Conservation (phyloP, 2,888 invertebrate species). For the Metallyticus violacea region DNA sequence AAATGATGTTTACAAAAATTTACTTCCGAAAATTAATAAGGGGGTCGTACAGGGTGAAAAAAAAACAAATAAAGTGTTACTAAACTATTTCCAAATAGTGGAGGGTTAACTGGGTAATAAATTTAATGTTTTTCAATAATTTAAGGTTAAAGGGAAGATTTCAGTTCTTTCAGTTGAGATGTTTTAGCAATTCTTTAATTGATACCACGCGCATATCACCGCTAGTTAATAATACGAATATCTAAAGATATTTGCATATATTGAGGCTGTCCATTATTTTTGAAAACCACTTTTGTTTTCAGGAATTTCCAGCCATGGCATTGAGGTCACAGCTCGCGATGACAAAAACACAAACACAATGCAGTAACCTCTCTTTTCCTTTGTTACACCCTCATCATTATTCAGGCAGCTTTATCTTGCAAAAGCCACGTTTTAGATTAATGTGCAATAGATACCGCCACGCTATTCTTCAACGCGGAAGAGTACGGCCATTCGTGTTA, state of each 20-base stretch:
- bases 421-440: background rate
- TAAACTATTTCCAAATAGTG: too few species aligned
- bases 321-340: background rate
- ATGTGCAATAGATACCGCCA: background rate
- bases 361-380: background rate
- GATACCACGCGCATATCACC: too few species aligned
- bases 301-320: background rate
- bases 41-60: too few species aligned
- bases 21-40: too few species aligned
- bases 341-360: background rate
- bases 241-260: background rate
- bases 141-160: too few species aligned
- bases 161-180: too few species aligned
- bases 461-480: background rate
- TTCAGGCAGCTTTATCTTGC: background rate
- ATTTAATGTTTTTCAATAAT: too few species aligned
- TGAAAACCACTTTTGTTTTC: background rate
- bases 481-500: background rate
- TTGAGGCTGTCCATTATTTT: background rate
- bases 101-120: too few species aligned
- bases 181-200: too few species aligned
- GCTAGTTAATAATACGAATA: too few species aligned
- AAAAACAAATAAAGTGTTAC: too few species aligned
- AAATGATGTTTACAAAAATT: too few species aligned
- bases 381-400: background rate